A percentile compares a stretch with the other conserved stretches of the same genome.
Conservation (phyloP, 1,140 invertebrate genomes). For the Goniozus legneri region DNA sequence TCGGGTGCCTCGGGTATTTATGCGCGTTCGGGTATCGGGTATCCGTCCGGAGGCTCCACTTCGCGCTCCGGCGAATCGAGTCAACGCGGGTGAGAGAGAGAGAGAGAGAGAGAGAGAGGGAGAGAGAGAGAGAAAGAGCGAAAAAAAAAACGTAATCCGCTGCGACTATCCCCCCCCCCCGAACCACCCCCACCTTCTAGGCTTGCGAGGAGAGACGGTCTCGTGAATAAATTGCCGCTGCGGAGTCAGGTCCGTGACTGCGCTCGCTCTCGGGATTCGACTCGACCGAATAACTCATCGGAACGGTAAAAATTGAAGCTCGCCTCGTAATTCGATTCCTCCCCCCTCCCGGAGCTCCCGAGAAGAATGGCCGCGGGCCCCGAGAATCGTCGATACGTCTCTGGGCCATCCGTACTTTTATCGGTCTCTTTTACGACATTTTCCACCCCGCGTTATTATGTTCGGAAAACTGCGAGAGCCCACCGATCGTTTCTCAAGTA, state of each 20-base stretch:
- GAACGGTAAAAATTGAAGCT: no score
- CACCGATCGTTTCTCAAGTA: background rate
- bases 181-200: background rate
- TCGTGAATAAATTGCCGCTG: background rate
- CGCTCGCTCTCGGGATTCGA: no score
- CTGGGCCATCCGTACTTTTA: constrained; percentile 16
- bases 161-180: background rate
- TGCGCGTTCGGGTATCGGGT: no score
- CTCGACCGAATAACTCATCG: no score
- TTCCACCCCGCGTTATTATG: constrained; percentile 12
- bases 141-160: no score
- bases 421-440: constrained; percentile 16
- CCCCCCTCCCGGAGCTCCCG: constrained; percentile 2
- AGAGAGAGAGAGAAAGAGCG: no score
- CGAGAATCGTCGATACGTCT: constrained; percentile 11
- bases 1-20: no score
- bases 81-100: no score
- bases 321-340: constrained; percentile 11
- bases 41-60: no score
- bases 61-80: no score
- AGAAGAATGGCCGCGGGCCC: background rate
- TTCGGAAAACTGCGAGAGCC: constrained; percentile 12
- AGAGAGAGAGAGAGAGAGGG: no score
- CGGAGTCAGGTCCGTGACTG: background rate
- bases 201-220: background rate